Evolutionary conservation across 1,140 invertebrate species (phyloP).

Genomic region (Aphaenogaster rudis): DNA sequence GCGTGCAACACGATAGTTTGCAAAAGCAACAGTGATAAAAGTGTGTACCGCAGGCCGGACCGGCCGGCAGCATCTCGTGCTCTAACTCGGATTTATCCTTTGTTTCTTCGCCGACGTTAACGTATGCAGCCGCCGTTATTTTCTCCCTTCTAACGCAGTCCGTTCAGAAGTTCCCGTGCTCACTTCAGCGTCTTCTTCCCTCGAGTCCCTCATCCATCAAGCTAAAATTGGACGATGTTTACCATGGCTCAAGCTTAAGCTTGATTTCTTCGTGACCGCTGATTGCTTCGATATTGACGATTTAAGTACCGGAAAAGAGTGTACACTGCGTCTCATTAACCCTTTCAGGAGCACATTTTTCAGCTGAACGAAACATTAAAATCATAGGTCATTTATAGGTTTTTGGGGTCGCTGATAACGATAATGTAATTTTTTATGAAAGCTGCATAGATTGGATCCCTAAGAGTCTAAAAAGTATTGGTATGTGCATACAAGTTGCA

Average conservation of each 20-base stretch:
- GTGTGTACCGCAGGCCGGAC: neutral
- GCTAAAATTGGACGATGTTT: conserved; percentile 7
- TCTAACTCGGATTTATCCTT: conserved; percentile 20
- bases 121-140: neutral
- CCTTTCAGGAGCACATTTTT: too few relatives aligned
- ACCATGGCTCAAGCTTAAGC: neutral
- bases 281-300: conserved; percentile 35
- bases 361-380: too few relatives aligned
- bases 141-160: neutral
- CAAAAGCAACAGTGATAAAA: conserved; percentile 30
- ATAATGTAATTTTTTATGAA: too few relatives aligned
- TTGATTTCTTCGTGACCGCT: conserved; percentile 10
- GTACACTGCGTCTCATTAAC: neutral
- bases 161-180: neutral
- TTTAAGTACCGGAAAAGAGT: neutral
- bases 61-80: neutral
- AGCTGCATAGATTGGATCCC: too few relatives aligned
- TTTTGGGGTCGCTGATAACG: too few relatives aligned
- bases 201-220: neutral
- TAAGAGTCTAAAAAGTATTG: too few relatives aligned
- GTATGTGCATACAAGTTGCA: too few relatives aligned
- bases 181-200: neutral
- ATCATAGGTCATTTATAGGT: too few relatives aligned
- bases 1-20: conserved; percentile 23
- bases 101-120: neutral